These are phyloP conservation scores for Melieria picta DNA, from an alignment of 2,888 invertebrate species.

Conservation along the genomic window DNA sequence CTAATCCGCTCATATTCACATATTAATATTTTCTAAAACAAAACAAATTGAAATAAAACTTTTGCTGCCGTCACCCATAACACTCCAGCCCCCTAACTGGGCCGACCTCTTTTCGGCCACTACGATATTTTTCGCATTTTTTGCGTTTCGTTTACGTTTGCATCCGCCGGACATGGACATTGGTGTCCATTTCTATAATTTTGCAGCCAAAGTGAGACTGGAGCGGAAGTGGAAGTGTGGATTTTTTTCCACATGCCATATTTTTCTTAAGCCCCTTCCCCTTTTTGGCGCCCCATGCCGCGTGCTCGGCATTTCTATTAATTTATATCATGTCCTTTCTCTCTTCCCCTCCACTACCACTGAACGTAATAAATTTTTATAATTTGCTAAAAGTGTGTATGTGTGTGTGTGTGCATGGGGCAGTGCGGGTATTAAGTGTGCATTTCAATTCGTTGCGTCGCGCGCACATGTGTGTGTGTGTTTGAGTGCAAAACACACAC, in stretches of 20 bases:
- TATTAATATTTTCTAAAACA: no score
- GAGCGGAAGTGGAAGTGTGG: not conserved
- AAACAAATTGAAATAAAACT: no score
- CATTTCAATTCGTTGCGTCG: slow-evolving; percentile 25
- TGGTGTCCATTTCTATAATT: slow-evolving; percentile 39
- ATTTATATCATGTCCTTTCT: slow-evolving; percentile 29
- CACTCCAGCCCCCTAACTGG: no score
- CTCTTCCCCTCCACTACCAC: slow-evolving; percentile 6
- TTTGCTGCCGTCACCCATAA: no score
- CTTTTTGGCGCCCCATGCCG: not conserved
- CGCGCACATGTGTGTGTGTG: slow-evolving; percentile 9
- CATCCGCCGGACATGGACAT: slow-evolving; percentile 38
- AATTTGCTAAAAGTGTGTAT: slow-evolving; percentile 38
- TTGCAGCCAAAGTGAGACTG: slow-evolving; percentile 2
- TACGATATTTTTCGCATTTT: no score
- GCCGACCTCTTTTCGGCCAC: no score
- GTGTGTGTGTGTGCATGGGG: slow-evolving; percentile 10
- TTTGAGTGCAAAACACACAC: slow-evolving; percentile 30
- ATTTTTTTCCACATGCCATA: slow-evolving; percentile 17
- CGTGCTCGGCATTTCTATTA: slow-evolving; percentile 31
- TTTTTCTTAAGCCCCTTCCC: slow-evolving; percentile 12
- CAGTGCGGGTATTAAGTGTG: slow-evolving; percentile 22
- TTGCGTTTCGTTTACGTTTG: slow-evolving; percentile 35
- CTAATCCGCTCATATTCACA: no score
- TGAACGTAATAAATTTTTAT: slow-evolving; percentile 37